Evolutionary conservation across 2,888 invertebrate species (phyloP).

Genomic region (Caprella mutica): DNA sequence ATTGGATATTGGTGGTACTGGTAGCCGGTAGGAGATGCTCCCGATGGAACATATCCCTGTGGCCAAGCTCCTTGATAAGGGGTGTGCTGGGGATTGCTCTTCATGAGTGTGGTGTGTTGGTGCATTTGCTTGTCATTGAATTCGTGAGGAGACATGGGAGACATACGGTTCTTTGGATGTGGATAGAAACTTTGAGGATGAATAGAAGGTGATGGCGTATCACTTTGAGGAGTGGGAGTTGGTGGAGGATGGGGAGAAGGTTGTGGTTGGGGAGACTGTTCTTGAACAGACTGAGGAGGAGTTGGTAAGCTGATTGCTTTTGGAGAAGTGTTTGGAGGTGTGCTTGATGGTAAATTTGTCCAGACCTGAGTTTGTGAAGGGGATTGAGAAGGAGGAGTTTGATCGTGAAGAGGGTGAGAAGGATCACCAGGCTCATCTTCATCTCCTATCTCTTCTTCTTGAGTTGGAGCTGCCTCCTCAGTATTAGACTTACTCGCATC

Average conservation of each 20-base stretch:
- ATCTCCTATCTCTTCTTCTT: conserved; percentile 7
- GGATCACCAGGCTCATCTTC: conserved; percentile 10
- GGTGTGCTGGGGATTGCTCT: conserved; percentile 1
- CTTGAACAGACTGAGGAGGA: not conserved
- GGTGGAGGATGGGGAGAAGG: conserved; percentile 6
- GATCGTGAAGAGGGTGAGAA: not conserved
- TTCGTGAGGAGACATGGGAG: conserved; percentile 1
- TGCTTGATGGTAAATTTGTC: not conserved
- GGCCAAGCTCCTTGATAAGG: conserved; percentile 9
- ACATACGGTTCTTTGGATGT: conserved; percentile 12
- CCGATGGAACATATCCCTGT: not conserved
- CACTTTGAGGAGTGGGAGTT: not conserved
- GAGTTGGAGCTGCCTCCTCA: no score
- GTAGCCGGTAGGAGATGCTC: conserved; percentile 7
- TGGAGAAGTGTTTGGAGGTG: not conserved
- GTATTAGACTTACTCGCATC: no score
- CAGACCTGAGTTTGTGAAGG: not conserved
- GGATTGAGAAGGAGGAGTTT: not conserved
- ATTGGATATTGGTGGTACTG: not conserved
- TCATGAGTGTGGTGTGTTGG: conserved; percentile 2
- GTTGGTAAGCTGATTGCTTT: conserved; percentile 11
- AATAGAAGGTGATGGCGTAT: no score
- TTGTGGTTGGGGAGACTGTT: conserved; percentile 7
- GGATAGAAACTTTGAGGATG: conserved; percentile 9
- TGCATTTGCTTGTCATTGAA: conserved; percentile 3